Percentiles rank a stretch among this genome's conserved stretches.
Conservation (phyloP, 2,797 vertebrate species). For the Fratercula arctica region DNA sequence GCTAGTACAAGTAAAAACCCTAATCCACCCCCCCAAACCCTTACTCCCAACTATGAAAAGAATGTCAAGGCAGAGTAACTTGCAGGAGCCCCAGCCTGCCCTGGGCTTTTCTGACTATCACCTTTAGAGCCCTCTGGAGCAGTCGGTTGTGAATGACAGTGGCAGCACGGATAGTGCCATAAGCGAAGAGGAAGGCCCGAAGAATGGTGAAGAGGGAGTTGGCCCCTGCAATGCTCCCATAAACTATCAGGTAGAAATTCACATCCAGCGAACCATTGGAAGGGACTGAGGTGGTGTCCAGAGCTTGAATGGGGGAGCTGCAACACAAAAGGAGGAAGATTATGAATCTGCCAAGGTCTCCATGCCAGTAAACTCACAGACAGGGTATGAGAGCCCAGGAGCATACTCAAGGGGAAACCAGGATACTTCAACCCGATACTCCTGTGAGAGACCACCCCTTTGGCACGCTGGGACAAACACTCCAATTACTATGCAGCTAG, state of each 20-base stretch:
- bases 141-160: constrained; percentile 83
- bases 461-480: background rate
- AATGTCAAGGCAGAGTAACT: background rate
- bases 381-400: background rate
- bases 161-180: constrained; percentile 84
- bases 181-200: constrained; percentile 91
- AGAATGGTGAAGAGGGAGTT: constrained; percentile 91
- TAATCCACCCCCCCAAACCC: background rate
- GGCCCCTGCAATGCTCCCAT: constrained; percentile 83
- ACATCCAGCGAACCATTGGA: constrained; percentile 79
- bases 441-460: background rate
- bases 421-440: background rate
- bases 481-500: background rate
- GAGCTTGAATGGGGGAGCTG: constrained; percentile 63
- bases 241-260: constrained; percentile 88
- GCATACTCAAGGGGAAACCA: background rate
- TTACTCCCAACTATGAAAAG: background rate
- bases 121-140: constrained; percentile 85
- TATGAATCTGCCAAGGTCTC: background rate
- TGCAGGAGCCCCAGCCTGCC: background rate
- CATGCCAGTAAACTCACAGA: background rate
- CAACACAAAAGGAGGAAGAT: constrained; percentile 25
- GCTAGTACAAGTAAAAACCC: background rate
- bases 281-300: constrained; percentile 6
- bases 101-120: constrained; percentile 55